Evolutionary conservation across 2,797 vertebrate genomes (phyloP).

Genomic region (Sebastes glaucus): DNA sequence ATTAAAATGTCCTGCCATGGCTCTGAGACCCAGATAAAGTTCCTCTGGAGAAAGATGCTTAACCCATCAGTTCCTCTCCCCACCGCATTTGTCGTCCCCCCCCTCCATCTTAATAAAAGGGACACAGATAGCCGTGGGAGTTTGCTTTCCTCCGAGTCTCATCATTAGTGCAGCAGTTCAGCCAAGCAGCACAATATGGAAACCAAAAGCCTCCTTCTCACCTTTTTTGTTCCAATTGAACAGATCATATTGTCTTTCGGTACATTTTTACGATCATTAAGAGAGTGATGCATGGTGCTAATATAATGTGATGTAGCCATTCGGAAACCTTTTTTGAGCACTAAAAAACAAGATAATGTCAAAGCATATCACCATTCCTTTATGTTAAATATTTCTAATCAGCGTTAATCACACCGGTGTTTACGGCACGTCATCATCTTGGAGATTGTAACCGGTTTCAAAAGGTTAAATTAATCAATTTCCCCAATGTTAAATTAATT

Average conservation of each 20-base stretch:
- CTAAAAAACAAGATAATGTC: neutral
- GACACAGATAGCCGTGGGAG: slow-evolving; percentile 62
- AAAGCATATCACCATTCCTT: slow-evolving; percentile 11
- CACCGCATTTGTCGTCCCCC: slow-evolving; percentile 7
- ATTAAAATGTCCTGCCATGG: slow-evolving; percentile 56
- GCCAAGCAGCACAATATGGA: slow-evolving; percentile 33
- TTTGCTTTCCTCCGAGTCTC: slow-evolving; percentile 45
- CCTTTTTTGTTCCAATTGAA: slow-evolving; percentile 25
- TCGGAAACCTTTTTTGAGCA: neutral
- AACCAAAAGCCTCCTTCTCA: slow-evolving; percentile 4
- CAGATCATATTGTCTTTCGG: neutral
- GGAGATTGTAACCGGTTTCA: slow-evolving; percentile 5
- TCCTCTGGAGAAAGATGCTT: slow-evolving; percentile 67
- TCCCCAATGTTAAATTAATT: slow-evolving; percentile 44
- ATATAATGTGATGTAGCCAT: neutral
- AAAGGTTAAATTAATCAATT: slow-evolving; percentile 68
- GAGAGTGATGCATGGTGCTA: neutral
- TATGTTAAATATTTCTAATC: slow-evolving; percentile 48
- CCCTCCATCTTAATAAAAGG: slow-evolving; percentile 69
- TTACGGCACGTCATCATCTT: slow-evolving; percentile 10
- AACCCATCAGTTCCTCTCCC: slow-evolving; percentile 61
- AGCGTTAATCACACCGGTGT: slow-evolving; percentile 43
- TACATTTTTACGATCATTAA: neutral
- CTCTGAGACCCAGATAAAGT: slow-evolving; percentile 59
- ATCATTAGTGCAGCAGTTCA: slow-evolving; percentile 57